These are phyloP conservation scores for Seladonia tumulorum DNA, from an alignment of 2,888 invertebrate genomes.

Conservation along the genomic window DNA sequence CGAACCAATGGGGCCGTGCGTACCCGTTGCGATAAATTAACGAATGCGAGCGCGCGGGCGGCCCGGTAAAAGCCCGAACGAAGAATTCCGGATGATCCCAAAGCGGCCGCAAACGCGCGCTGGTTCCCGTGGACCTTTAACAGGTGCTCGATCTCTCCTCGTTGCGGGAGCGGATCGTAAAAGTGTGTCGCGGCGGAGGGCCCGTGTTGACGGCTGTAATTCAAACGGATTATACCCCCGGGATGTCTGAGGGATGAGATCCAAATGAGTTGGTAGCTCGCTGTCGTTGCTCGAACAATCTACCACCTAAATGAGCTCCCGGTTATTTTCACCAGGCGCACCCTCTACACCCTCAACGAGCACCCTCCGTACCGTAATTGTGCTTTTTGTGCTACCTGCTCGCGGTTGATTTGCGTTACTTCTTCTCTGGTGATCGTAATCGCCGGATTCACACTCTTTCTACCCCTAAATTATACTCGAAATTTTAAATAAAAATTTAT, in stretches of 20 bases:
- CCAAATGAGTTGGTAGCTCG: constrained; percentile 75
- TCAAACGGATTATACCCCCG: constrained; percentile 81
- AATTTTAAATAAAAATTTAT: too few relatives aligned
- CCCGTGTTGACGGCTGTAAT: constrained; percentile 76
- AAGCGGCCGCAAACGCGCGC: constrained; percentile 38
- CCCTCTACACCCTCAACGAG: neutral
- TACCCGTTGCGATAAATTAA: constrained; percentile 32
- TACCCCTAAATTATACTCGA: too few relatives aligned
- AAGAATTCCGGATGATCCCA: constrained; percentile 64
- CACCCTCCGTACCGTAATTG: neutral
- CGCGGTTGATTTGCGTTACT: neutral
- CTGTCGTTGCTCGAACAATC: constrained; percentile 59
- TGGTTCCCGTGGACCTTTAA: constrained; percentile 65
- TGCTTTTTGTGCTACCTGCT: neutral
- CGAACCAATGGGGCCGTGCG: constrained; percentile 20
- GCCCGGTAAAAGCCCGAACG: constrained; percentile 14
- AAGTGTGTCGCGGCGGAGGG: constrained; percentile 44
- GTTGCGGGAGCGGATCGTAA: constrained; percentile 55
- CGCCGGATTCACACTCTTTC: too few relatives aligned
- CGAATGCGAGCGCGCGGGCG: constrained; percentile 11
- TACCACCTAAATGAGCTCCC: constrained; percentile 50
- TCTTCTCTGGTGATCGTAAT: neutral
- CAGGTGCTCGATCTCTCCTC: constrained; percentile 76
- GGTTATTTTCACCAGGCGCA: constrained; percentile 53
- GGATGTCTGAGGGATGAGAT: constrained; percentile 73